A percentile compares a stretch with the other conserved stretches of the same genome.
Conservation (phyloP, 2,888 invertebrate genomes). For the Phragmatobia fuliginosa region DNA sequence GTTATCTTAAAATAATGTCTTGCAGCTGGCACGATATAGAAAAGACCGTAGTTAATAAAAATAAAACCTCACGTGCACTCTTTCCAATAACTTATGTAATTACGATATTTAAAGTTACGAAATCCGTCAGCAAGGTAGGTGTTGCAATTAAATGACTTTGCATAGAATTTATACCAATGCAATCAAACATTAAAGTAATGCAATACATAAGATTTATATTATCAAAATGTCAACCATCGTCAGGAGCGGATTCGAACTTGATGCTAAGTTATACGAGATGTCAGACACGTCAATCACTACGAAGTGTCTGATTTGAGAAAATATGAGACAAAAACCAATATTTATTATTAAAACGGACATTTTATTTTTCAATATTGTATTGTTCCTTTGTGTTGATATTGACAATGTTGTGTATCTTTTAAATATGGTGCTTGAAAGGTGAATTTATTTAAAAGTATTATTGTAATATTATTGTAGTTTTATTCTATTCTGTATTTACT, state of each 20-base stretch:
- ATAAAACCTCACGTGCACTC: background rate
- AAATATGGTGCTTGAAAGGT: no score
- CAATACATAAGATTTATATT: background rate
- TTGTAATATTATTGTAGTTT: no score
- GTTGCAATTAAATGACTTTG: background rate
- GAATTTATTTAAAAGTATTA: no score
- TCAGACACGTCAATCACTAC: background rate
- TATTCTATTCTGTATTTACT: no score
- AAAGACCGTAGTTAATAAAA: background rate
- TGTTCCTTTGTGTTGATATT: background rate
- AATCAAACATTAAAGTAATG: background rate
- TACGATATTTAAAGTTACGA: background rate
- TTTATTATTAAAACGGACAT: background rate
- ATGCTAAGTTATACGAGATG: background rate
- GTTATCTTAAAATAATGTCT: no score
- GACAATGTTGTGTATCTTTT: no score
- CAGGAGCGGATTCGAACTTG: background rate
- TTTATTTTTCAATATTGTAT: background rate
- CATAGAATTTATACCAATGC: background rate
- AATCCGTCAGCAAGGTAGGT: background rate
- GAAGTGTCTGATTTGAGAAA: background rate
- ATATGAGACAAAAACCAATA: background rate
- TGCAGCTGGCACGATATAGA: background rate
- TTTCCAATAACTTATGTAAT: background rate
- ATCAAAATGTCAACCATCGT: background rate